Evolutionary conservation across 1,140 invertebrate genomes (phyloP).

Genomic region (Chlorops oryzae): DNA sequence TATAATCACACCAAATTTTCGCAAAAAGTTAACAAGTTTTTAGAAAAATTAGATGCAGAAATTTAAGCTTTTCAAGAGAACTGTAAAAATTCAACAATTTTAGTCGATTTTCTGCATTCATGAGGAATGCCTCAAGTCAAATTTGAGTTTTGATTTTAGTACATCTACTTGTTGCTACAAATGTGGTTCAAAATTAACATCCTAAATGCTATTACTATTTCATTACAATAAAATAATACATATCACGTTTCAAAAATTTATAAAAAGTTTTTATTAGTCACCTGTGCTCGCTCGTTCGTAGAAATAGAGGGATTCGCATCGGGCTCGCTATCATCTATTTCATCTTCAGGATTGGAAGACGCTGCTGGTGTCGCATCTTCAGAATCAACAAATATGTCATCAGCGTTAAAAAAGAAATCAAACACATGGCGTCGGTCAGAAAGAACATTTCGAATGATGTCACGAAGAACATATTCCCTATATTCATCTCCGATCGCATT

Average conservation of each 20-base stretch:
- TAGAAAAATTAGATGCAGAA: too few relatives aligned
- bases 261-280: not conserved
- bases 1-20: too few relatives aligned
- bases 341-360: not conserved
- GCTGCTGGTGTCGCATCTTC: not conserved
- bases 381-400: slow-evolving; percentile 34
- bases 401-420: slow-evolving; percentile 40
- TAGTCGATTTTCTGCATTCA: too few relatives aligned
- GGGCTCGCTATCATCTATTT: not conserved
- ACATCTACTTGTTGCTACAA: too few relatives aligned
- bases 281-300: slow-evolving; percentile 5
- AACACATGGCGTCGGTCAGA: slow-evolving; percentile 39
- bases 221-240: not conserved
- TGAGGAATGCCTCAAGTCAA: too few relatives aligned
- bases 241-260: not conserved
- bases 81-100: too few relatives aligned
- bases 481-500: slow-evolving; percentile 30
- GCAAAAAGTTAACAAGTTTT: too few relatives aligned
- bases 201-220: too few relatives aligned
- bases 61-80: too few relatives aligned
- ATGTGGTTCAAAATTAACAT: too few relatives aligned
- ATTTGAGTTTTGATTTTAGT: too few relatives aligned
- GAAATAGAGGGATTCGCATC: slow-evolving; percentile 1
- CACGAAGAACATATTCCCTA: slow-evolving; percentile 35
- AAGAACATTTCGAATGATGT: slow-evolving; percentile 38